Evolutionary conservation across 2,113 vertebrate genomes (phyloP), one percentile per base, ranked within the genome.

Genomic region (Pterocles orientalis): DNA sequence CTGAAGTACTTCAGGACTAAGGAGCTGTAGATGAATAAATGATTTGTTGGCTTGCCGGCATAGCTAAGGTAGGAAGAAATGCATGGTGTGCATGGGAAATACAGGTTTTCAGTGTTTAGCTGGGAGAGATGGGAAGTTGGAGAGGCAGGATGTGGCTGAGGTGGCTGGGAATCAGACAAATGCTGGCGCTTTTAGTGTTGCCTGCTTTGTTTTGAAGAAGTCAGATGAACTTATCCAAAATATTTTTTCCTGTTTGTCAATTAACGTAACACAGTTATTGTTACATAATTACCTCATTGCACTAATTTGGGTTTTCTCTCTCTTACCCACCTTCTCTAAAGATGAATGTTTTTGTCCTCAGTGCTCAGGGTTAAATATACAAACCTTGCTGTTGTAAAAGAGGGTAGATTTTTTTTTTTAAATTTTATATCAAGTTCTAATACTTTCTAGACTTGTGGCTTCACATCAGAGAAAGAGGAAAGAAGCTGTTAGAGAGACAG

Each of bases 391-490:
- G 36, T 82, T 80, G 15, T 65, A 73, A 43, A 77, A 82, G 53
- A 36, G 5, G 41, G 7, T 61, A 50, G 41, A 23, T 65, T 82
- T 85, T 8, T 15, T 53, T 79, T 76, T 76, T 54, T 29, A 31
- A 69, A 12, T 84, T 93, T 76, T 77, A 26, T 79, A 50, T 65
- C 50, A 36, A 69, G 45, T 58, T 34, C 39, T 92, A 33, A 31
- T 92, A 84, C 71, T 93, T 86, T 71, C 18, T 88, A 79, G 69
- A 39, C 36, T 91, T 91, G 12, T 53, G 51, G 33, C 66, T 94
- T 43, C 31, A 18, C 3, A 2, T 39, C 68, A 76, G 53, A 88
- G n/a, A 50, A 92, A 50, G 62, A 82, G 65, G 39, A 82, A 89
- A 82, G 68, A 39, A 56, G 21, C 70, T 93, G 56, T 95, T 69